These are phyloP conservation scores for Sesamia inferens DNA, from an alignment of 2,888 invertebrate genomes.

Conservation along the genomic window DNA sequence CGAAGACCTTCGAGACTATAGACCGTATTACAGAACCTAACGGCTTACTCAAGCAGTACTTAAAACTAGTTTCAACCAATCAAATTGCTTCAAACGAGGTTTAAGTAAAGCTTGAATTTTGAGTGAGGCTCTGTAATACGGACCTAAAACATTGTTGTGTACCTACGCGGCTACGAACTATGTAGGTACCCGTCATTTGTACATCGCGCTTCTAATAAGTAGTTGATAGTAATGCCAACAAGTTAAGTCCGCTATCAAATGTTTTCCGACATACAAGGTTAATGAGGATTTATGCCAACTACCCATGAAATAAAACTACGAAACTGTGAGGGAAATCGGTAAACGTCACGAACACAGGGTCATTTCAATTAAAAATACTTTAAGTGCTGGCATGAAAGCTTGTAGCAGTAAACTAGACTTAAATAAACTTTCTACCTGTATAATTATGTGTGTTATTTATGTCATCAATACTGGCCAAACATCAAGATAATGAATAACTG, in stretches of 20 bases:
- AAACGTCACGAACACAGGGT: conserved; percentile 18
- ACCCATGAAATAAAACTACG: conserved; percentile 24
- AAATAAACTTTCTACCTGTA: conserved; percentile 4
- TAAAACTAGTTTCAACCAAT: too few relatives aligned
- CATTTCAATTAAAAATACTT: conserved; percentile 20
- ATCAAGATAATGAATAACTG: conserved; percentile 12
- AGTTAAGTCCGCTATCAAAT: conserved; percentile 27
- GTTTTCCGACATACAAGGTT: conserved; percentile 25
- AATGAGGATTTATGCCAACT: conserved; percentile 36
- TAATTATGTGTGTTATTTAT: conserved; percentile 25
- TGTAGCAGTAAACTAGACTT: conserved; percentile 17
- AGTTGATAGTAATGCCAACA: conserved; percentile 20
- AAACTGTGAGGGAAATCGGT: conserved; percentile 6
- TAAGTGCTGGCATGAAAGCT: conserved; percentile 21
- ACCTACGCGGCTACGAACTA: conserved; percentile 39
- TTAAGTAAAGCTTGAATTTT: too few relatives aligned
- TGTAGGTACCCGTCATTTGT: neutral
- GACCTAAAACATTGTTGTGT: neutral
- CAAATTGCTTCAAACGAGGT: too few relatives aligned
- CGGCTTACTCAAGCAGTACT: too few relatives aligned
- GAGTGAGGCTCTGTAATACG: too few relatives aligned
- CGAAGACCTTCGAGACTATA: too few relatives aligned
- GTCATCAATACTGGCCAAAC: conserved; percentile 9
- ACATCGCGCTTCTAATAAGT: conserved; percentile 14
- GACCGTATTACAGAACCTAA: too few relatives aligned